Evolutionary conservation across 2,888 invertebrate genomes (phyloP).

Genomic region (Chrysolina oricalcia): DNA sequence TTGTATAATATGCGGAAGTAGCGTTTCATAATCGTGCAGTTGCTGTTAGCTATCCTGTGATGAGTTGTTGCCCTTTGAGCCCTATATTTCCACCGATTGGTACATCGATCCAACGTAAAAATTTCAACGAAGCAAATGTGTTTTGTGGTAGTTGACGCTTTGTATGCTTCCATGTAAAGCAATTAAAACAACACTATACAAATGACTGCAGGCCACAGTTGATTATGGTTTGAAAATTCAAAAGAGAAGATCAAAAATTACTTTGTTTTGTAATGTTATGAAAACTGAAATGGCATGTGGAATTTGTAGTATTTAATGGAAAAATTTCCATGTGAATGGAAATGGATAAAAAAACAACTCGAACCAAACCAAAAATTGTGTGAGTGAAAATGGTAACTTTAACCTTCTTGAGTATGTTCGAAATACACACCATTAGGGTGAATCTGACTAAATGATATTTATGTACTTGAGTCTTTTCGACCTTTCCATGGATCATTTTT

Average conservation of each 20-base stretch:
- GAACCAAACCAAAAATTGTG: not conserved
- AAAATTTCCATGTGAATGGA: not conserved
- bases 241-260: conserved; percentile 41
- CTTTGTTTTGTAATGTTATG: conserved; percentile 18
- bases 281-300: not conserved
- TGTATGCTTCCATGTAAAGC: conserved; percentile 27
- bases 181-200: conserved; percentile 48
- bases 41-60: not conserved
- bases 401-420: no score
- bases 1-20: not conserved
- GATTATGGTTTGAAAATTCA: conserved; percentile 48
- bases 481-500: no score
- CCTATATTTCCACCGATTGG: conserved; percentile 36
- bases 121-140: conserved; percentile 43
- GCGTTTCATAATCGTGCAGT: conserved; percentile 3
- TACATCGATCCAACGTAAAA: conserved; percentile 50
- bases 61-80: not conserved
- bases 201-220: conserved; percentile 40
- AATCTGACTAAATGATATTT: no score
- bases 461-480: no score
- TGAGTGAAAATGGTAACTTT: no score
- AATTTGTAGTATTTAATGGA: not conserved
- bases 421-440: no score
- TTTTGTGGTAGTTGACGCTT: conserved; percentile 34
- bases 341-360: not conserved